A percentile compares a stretch with the other conserved stretches of the same genome.
These are phyloP conservation scores for Thelaira solivaga DNA, from an alignment of 2,888 invertebrate genomes.

Conservation along the genomic window DNA sequence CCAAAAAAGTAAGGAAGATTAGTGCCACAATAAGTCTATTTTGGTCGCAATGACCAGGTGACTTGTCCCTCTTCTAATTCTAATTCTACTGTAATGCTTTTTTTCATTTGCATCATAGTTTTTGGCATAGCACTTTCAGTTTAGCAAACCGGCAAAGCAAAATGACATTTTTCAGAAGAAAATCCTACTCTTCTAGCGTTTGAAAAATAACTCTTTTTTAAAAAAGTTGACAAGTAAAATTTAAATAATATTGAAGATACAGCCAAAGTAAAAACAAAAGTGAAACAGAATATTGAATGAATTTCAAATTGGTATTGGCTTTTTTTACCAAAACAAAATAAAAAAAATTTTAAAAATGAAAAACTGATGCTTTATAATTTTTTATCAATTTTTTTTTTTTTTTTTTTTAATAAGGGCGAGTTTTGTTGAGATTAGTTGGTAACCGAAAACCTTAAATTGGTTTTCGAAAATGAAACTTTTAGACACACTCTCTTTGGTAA, in stretches of 20 bases:
- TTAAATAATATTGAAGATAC: slow-evolving; percentile 1
- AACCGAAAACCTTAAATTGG: slow-evolving; percentile 49
- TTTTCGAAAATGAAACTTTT: slow-evolving; percentile 44
- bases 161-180: too few species aligned
- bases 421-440: slow-evolving; percentile 29
- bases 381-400: background rate
- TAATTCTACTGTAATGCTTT: too few species aligned
- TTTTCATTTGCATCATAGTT: too few species aligned
- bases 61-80: too few species aligned
- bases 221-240: slow-evolving; percentile 28
- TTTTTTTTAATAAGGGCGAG: slow-evolving; percentile 19
- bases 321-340: slow-evolving; percentile 7
- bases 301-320: slow-evolving; percentile 20
- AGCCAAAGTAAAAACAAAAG: background rate
- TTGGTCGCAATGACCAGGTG: too few species aligned
- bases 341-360: slow-evolving; percentile 6
- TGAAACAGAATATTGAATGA: slow-evolving; percentile 16
- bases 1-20: too few species aligned
- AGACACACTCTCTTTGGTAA: too few species aligned
- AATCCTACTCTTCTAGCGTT: too few species aligned
- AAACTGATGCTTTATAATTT: background rate
- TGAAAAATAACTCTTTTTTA: too few species aligned
- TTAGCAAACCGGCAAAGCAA: too few species aligned
- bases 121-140: too few species aligned
- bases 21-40: too few species aligned